Evolutionary conservation across 2,113 vertebrate genomes (phyloP).

Genomic region (Microcebus murinus): DNA sequence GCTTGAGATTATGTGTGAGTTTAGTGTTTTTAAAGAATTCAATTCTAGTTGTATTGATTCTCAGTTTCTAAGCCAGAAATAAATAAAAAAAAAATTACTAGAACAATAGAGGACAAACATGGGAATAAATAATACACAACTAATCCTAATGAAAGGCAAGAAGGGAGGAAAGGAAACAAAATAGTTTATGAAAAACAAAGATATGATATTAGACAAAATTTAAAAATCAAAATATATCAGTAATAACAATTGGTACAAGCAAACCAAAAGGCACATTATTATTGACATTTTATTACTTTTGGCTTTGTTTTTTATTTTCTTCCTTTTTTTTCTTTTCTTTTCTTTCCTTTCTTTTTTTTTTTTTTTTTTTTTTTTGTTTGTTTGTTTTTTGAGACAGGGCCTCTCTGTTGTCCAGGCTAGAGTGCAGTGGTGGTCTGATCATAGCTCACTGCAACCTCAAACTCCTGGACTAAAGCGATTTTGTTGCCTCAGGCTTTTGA

Average conservation of each 20-base stretch:
- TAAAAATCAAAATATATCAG: neutral
- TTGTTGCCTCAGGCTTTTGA: no score
- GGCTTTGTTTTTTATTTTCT: neutral
- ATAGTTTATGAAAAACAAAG: neutral
- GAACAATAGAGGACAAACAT: neutral
- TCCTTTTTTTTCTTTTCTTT: neutral
- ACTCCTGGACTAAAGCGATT: no score
- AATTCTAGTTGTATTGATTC: neutral
- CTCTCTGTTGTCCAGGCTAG: no score
- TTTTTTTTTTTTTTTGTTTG: neutral
- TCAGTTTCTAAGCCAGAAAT: neutral
- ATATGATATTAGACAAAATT: neutral
- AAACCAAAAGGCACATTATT: neutral
- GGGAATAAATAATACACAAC: neutral
- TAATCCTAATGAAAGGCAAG: neutral
- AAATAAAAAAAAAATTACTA: neutral
- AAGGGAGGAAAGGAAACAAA: neutral
- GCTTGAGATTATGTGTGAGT: neutral
- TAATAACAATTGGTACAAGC: neutral
- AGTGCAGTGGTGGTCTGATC: no score
- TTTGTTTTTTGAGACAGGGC: neutral
- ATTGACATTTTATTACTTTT: neutral
- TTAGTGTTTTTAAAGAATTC: neutral
- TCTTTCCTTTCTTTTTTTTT: neutral
- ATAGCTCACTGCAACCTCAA: no score